A percentile compares a stretch with the other conserved stretches of the same genome.
Evolutionary conservation across 1,140 invertebrate genomes (phyloP).

Genomic region (Halesus radiatus): DNA sequence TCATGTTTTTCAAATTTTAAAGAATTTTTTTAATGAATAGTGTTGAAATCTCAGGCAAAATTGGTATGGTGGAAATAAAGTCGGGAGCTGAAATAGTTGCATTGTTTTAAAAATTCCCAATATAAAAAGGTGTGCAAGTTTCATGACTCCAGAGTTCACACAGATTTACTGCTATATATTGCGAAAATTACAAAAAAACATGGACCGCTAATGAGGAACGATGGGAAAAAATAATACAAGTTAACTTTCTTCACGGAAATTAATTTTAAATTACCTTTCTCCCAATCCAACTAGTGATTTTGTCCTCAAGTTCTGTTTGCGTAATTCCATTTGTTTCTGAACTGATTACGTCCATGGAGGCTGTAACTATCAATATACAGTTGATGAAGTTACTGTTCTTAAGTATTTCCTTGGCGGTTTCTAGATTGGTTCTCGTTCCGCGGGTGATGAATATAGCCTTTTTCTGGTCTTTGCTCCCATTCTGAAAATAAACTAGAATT

Average conservation of each 20-base stretch:
- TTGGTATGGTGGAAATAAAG: too few species aligned
- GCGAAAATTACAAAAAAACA: too few species aligned
- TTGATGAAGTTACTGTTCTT: conserved; percentile 71
- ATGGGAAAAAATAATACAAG: too few species aligned
- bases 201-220: too few species aligned
- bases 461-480: conserved; percentile 63
- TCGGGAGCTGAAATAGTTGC: too few species aligned
- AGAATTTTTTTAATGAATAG: too few species aligned
- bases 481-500: conserved; percentile 58
- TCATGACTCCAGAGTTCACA: too few species aligned
- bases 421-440: conserved; percentile 66
- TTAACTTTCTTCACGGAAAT: too few species aligned
- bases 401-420: conserved; percentile 70
- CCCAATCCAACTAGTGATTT: conserved; percentile 62
- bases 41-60: too few species aligned
- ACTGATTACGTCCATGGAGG: conserved; percentile 64
- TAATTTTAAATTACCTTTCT: conserved; percentile 58
- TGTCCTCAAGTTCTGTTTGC: conserved; percentile 61
- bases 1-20: background rate
- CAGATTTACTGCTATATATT: too few species aligned
- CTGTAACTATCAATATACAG: conserved; percentile 70
- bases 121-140: too few species aligned
- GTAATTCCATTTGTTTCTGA: conserved; percentile 61
- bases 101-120: background rate
- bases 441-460: conserved; percentile 75